phyloP scores from a whole-genome alignment of 2,113 vertebrate genomes.

The Anseranas semipalmata region DNA sequence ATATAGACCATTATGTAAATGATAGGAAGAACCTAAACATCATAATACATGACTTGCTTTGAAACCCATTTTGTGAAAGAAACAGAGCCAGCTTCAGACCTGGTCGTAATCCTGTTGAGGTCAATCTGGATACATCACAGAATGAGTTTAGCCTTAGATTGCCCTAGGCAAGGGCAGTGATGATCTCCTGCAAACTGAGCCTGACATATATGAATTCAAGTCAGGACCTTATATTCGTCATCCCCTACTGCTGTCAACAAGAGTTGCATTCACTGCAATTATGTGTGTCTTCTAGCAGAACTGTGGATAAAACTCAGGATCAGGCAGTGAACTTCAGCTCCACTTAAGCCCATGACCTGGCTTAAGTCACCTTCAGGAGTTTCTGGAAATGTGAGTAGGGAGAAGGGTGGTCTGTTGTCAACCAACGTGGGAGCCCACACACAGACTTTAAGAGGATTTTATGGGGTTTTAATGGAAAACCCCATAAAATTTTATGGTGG shows the following conservation, averaged over 20 bases:
- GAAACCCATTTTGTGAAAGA: background rate
- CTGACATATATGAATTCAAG: background rate
- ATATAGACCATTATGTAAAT: background rate
- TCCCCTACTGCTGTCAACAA: background rate
- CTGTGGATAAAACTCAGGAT: background rate
- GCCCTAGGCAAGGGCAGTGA: background rate
- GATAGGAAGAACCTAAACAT: background rate
- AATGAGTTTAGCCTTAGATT: background rate
- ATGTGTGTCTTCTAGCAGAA: background rate
- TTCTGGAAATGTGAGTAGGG: background rate
- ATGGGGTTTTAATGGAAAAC: background rate
- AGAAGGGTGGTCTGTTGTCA: background rate
- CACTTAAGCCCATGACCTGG: background rate
- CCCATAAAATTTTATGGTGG: background rate
- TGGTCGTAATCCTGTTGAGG: background rate
- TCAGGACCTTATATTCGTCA: background rate
- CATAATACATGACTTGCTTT: constrained; percentile 7
- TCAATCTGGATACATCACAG: background rate
- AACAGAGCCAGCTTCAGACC: background rate
- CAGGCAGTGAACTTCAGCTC: background rate
- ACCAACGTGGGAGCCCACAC: background rate
- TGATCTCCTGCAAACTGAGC: background rate
- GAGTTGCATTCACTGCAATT: background rate
- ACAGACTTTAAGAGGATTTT: background rate
- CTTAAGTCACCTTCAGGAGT: background rate